Conservation (phyloP, 2,797 vertebrate genomes). For the Melanotaenia nigrans region DNA sequence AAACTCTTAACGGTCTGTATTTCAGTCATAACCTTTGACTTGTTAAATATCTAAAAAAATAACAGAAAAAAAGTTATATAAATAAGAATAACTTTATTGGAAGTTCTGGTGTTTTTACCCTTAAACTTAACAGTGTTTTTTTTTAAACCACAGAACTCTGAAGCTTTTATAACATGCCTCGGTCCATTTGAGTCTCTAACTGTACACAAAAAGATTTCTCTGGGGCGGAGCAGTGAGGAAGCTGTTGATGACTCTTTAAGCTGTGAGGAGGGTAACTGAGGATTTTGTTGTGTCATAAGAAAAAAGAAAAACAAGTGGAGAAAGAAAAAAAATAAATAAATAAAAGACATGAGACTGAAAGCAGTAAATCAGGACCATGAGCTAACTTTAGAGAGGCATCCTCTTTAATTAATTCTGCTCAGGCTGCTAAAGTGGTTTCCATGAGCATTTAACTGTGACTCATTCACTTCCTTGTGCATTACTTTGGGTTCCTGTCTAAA, state of each 20-base stretch:
- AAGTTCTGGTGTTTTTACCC: too few species aligned
- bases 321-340: constrained; percentile 29
- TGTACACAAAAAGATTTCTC: neutral
- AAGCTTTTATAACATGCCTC: too few species aligned
- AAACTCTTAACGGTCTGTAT: neutral
- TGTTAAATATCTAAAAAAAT: neutral
- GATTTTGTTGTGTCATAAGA: constrained; percentile 37
- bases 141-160: too few species aligned
- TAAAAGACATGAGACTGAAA: constrained; percentile 55
- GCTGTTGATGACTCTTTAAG: neutral
- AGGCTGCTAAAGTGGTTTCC: constrained; percentile 61
- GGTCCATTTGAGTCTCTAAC: too few species aligned
- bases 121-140: too few species aligned
- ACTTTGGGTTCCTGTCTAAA: constrained; percentile 30
- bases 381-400: constrained; percentile 75
- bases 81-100: too few species aligned
- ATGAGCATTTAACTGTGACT: constrained; percentile 56
- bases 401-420: constrained; percentile 80
- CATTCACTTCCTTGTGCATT: constrained; percentile 55
- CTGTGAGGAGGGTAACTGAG: constrained; percentile 19
- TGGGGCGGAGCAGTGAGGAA: neutral
- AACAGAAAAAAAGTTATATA: neutral
- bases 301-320: constrained; percentile 31
- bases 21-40: neutral
- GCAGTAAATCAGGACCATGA: constrained; percentile 65